These are phyloP conservation scores for Hypena proboscidalis DNA, from an alignment of 2,888 invertebrate species.

Conservation along the genomic window DNA sequence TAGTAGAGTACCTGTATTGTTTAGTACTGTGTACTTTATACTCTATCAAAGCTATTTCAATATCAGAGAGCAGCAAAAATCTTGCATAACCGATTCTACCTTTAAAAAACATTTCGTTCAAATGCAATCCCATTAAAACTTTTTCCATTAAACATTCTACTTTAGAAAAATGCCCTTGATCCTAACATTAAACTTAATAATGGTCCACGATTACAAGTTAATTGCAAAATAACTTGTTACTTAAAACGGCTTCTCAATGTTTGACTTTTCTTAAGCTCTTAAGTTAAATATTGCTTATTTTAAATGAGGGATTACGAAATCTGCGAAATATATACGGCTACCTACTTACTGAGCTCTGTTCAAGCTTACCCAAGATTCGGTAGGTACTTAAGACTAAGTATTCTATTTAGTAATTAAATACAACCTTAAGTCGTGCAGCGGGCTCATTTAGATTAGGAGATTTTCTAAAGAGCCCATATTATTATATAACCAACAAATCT, in stretches of 20 bases:
- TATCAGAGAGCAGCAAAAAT: slow-evolving; percentile 54
- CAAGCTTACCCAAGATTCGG: too few species aligned
- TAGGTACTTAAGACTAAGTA: too few species aligned
- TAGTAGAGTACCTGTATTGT: too few species aligned
- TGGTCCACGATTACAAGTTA: slow-evolving; percentile 59
- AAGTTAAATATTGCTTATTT: slow-evolving; percentile 16
- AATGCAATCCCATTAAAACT: slow-evolving; percentile 80
- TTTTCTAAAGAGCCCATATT: too few species aligned
- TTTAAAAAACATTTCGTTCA: slow-evolving; percentile 63
- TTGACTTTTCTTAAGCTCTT: slow-evolving; percentile 39
- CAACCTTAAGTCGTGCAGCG: too few species aligned
- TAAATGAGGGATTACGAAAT: slow-evolving; percentile 15
- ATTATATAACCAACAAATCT: too few species aligned
- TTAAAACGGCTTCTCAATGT: slow-evolving; percentile 42
- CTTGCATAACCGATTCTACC: slow-evolving; percentile 52
- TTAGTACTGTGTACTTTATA: neutral
- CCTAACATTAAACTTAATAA: slow-evolving; percentile 66
- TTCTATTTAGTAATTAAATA: too few species aligned
- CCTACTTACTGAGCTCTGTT: too few species aligned
- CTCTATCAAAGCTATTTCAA: neutral
- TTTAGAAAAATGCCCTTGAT: slow-evolving; percentile 71
- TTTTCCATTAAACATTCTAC: slow-evolving; percentile 79
- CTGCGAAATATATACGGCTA: slow-evolving; percentile 1
- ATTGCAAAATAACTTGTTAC: slow-evolving; percentile 56
- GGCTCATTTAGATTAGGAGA: too few species aligned